Percentiles rank a stretch among this genome's conserved stretches.
phyloP scores from a whole-genome alignment of 2,797 vertebrate genomes.

The Rhynchotus rufescens region DNA sequence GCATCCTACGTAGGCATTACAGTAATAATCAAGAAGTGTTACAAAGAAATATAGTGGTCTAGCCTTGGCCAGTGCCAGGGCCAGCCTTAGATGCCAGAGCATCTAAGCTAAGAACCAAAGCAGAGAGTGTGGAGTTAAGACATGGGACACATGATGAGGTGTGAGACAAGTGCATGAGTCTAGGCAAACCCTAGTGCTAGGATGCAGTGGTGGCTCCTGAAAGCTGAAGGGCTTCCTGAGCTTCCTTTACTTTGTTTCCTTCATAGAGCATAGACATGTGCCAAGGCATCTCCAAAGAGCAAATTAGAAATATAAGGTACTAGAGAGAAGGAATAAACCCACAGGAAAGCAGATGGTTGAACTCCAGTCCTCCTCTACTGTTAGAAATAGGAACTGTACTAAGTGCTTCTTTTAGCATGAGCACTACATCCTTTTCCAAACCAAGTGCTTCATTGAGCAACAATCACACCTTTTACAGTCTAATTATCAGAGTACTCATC shows the following conservation, averaged over 20 bases:
- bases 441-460: background rate
- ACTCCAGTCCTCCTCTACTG: background rate
- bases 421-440: background rate
- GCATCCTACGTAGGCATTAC: background rate
- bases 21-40: background rate
- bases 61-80: background rate
- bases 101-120: background rate
- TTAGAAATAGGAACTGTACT: background rate
- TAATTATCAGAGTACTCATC: background rate
- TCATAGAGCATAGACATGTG: background rate
- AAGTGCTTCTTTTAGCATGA: background rate
- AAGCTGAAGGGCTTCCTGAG: background rate
- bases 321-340: background rate
- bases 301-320: background rate
- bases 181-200: background rate
- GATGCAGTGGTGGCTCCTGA: background rate
- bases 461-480: background rate
- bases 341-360: background rate
- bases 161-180: background rate
- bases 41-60: background rate
- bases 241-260: background rate
- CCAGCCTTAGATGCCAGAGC: too few relatives aligned
- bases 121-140: background rate
- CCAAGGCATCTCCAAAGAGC: background rate
- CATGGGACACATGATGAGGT: background rate